Evolutionary conservation across 2,797 vertebrate genomes (phyloP).

Genomic region (Malurus leucopterus): DNA sequence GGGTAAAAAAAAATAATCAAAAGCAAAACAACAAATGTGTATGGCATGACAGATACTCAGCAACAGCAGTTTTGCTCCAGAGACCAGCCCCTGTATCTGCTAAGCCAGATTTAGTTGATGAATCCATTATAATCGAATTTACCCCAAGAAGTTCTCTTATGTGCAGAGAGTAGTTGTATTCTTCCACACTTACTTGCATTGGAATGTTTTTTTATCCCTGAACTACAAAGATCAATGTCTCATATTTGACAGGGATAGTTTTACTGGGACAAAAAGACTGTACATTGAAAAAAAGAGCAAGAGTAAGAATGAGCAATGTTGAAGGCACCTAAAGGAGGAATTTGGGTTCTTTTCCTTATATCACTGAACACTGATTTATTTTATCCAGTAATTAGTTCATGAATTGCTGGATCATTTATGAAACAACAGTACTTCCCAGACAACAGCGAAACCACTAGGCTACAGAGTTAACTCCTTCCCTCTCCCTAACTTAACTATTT

Average conservation of each 20-base stretch:
- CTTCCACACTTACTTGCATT: neutral
- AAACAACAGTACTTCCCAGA: neutral
- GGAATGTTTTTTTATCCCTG: neutral
- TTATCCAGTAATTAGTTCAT: neutral
- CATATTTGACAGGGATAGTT: neutral
- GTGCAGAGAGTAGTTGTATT: neutral
- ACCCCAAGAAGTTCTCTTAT: neutral
- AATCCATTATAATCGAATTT: neutral
- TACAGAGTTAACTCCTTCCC: neutral
- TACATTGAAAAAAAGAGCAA: neutral
- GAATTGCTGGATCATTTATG: neutral
- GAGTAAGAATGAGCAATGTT: neutral
- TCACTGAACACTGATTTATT: neutral
- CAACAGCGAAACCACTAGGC: neutral
- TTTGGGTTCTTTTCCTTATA: neutral
- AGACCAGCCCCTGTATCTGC: neutral
- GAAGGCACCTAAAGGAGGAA: neutral
- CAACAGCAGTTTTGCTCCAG: neutral
- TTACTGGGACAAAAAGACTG: neutral
- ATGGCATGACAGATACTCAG: neutral
- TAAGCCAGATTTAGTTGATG: neutral
- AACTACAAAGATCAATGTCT: neutral
- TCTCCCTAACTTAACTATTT: neutral
- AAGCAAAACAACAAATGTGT: neutral
- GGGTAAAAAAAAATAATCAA: neutral